Base-by-base conservation (phyloP, 2,797 vertebrate species). In the Lacerta viridis region DNA sequence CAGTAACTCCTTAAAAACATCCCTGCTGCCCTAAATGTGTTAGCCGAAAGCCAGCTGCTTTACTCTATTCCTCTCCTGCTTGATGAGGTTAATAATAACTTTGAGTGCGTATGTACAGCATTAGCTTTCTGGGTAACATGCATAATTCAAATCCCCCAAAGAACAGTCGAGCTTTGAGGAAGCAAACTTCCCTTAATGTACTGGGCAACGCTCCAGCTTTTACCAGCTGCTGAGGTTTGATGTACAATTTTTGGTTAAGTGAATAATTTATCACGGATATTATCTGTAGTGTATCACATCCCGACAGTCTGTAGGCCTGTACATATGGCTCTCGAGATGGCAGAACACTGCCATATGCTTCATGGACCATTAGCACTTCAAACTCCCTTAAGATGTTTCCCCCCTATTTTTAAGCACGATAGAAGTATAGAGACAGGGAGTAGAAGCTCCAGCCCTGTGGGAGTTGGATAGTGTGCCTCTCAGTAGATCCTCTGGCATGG, bases 61-160 rank as follows among this genome's bases (percentile, higher is more conserved):
- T 92, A 88, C 61, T 90, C 89, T 87, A 84, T 87, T 91, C 87
- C 93, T 95, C 59, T 91, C 90, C 88, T 93, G 93, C 95, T 95
- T 96, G 96, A 96, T 96, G 95, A 97, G 96, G 96, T 97, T 96
- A 97, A 96, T 97, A 97, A 96, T 96, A 97, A 96, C 95, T 96
- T 95, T 93, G 95, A 96, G 96, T 96, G 96, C 95, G 95, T 96
- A 96, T 97, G 96, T 96, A 96, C 93, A 92, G 95, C 96, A 96
- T 97, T 96, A 96, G 96, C 95, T 97, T 96, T 96, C 96, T 95
- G 96, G 94, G 96, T 96, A 96, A 96, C 95, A 96, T 97, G 96
- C 96, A 97, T 97, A 96, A 97, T 97, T 97, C 95, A 97, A 96
- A 97, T 96, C 95, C 96, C 96, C 96, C 88, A 94, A 96, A 97